Evolutionary conservation across 2,113 vertebrate species (phyloP).

Genomic region (Sinocyclocheilus grahami): DNA sequence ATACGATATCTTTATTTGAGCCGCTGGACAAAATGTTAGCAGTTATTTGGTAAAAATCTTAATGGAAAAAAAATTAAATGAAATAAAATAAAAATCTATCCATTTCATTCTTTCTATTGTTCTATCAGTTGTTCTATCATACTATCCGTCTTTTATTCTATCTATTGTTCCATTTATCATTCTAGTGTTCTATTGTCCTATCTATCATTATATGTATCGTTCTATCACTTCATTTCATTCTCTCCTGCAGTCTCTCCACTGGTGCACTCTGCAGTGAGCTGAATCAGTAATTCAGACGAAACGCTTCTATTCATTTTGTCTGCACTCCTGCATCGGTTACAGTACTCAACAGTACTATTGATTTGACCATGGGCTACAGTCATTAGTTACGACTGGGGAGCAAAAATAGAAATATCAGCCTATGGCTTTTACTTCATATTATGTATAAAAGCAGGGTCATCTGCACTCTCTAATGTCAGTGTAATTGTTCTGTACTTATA

Average conservation of each 20-base stretch:
- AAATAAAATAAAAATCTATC: no score
- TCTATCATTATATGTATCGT: neutral
- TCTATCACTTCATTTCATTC: neutral
- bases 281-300: constrained; percentile 38
- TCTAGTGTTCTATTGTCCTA: neutral
- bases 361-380: constrained; percentile 29
- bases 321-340: constrained; percentile 30
- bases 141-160: neutral
- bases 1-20: no score
- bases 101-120: no score
- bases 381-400: constrained; percentile 16
- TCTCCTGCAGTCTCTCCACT: constrained; percentile 36
- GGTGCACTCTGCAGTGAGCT: constrained; percentile 48
- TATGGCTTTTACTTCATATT: neutral
- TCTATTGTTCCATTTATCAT: neutral
- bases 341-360: constrained; percentile 33
- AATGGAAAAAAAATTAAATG: no score
- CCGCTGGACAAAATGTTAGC: no score
- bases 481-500: constrained; percentile 3
- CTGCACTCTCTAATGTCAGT: neutral
- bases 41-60: no score
- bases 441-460: neutral
- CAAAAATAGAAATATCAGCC: constrained; percentile 33
- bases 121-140: no score
- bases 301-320: constrained; percentile 16